phyloP scores from a whole-genome alignment of 2,113 vertebrate species.

The Ellobius talpinus region DNA sequence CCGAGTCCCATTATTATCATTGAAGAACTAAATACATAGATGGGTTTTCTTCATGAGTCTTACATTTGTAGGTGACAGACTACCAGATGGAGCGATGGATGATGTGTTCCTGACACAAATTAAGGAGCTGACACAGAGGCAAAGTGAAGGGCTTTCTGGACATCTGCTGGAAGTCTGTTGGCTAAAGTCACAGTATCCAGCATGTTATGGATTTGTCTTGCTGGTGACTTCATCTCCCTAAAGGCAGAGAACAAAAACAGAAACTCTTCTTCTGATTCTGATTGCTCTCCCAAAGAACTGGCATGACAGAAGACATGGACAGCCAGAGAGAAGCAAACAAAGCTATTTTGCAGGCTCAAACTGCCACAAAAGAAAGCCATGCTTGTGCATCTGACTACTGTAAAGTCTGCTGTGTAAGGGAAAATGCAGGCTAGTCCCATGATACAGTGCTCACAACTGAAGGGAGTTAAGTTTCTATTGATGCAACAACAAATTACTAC shows the following conservation, averaged over 20 bases:
- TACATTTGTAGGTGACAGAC: slow-evolving; percentile 75
- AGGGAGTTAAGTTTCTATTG: not conserved
- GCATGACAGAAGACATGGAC: not conserved
- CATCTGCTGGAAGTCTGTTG: slow-evolving; percentile 77
- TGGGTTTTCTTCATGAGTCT: slow-evolving; percentile 55
- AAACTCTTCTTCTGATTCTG: slow-evolving; percentile 53
- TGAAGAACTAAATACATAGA: slow-evolving; percentile 50
- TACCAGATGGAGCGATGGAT: slow-evolving; percentile 78
- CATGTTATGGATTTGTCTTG: slow-evolving; percentile 62
- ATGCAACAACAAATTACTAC: not conserved
- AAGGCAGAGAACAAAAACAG: slow-evolving; percentile 49
- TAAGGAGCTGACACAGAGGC: slow-evolving; percentile 62
- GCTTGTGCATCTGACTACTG: not conserved
- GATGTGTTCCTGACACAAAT: slow-evolving; percentile 71
- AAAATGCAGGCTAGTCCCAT: not conserved
- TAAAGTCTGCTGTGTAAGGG: not conserved
- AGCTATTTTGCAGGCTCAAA: not conserved
- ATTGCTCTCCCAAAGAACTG: slow-evolving; percentile 3
- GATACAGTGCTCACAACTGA: not conserved
- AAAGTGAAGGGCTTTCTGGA: slow-evolving; percentile 69
- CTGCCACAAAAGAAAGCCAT: not conserved
- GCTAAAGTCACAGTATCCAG: slow-evolving; percentile 62
- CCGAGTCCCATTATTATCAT: slow-evolving; percentile 21
- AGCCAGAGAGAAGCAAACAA: slow-evolving; percentile 1
- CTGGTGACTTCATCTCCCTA: slow-evolving; percentile 71